Conservation (phyloP, 2,888 invertebrate genomes). For the Acronicta aceris region DNA sequence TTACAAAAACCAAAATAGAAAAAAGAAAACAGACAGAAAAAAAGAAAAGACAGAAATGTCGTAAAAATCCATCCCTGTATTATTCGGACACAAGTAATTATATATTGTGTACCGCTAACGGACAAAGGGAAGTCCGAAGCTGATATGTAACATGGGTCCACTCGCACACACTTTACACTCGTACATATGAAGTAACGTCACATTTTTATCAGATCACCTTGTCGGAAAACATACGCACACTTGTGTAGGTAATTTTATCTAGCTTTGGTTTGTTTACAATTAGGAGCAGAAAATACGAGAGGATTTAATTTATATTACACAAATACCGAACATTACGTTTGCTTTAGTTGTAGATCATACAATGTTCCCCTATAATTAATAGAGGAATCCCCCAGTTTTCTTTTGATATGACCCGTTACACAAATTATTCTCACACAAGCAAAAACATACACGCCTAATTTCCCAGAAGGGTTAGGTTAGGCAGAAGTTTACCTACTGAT, state of each 20-base stretch:
- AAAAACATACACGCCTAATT: too few relatives aligned
- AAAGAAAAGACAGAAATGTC: background rate
- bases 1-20: background rate
- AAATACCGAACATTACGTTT: background rate
- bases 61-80: conserved; percentile 15
- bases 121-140: conserved; percentile 55
- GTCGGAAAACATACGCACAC: conserved; percentile 3
- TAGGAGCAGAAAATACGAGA: background rate
- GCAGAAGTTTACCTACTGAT: too few relatives aligned
- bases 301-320: conserved; percentile 14
- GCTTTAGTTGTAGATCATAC: too few relatives aligned
- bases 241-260: conserved; percentile 1
- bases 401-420: too few relatives aligned
- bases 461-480: too few relatives aligned
- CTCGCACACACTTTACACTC: conserved; percentile 49
- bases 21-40: too few relatives aligned
- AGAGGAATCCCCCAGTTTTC: too few relatives aligned
- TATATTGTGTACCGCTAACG: conserved; percentile 23
- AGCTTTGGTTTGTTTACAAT: conserved; percentile 17
- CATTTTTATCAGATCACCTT: conserved; percentile 31
- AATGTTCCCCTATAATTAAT: too few relatives aligned
- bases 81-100: conserved; percentile 40
- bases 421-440: too few relatives aligned
- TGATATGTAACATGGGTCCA: conserved; percentile 62
- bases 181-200: conserved; percentile 26